Evolutionary conservation across 2,888 invertebrate species (phyloP), one percentile per base, ranked within the genome.

Genomic region (Parascotia fuliginaria): DNA sequence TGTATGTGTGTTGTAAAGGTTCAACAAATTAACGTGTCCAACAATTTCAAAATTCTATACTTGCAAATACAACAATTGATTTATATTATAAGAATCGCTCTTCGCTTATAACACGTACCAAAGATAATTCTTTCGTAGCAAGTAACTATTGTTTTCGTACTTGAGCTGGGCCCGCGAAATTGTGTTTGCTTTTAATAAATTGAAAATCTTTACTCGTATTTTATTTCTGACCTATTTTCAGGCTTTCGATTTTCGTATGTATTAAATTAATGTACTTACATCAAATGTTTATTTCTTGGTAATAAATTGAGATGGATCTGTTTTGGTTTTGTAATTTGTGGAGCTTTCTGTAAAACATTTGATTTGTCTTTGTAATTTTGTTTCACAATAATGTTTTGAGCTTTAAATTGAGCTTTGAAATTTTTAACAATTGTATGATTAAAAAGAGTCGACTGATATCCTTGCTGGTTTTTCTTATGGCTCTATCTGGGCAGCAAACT

Each of bases 161-260:
- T 60, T 65, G 64, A 70, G 68, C 63, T 59, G 48, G 46, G 62
- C 70, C 74, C 53, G 66, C 70, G 59, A 79, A 79, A 78, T 81
- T 80, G 76, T 78, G 76, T 81, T 81, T 81, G 75, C 75, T 71
- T 82, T 81, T 85, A 80, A 83, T 83, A 85, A 83, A 87, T 83
- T 83, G 81, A 80, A 84, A 85, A 80, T 81, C 77, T 79, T 75
- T 65, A 73, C 75, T 71, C 69, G 63, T 74, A 70, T 73, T 74
- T 67, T 65, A 63, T 65, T 62, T 55, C 40, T 42, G 50, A 42
- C 57, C 57, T 54, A 55, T 60, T 60, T 65, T 63, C 65, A 60
- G 60, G 60, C 63, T 53, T 50, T 56, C 52, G 49, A 47, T 32
- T 59, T 55, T 45, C 64, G 61, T 66, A 63, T 65, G 55, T 54